phyloP scores from a whole-genome alignment of 2,888 invertebrate species.

The Protonemura montana region DNA sequence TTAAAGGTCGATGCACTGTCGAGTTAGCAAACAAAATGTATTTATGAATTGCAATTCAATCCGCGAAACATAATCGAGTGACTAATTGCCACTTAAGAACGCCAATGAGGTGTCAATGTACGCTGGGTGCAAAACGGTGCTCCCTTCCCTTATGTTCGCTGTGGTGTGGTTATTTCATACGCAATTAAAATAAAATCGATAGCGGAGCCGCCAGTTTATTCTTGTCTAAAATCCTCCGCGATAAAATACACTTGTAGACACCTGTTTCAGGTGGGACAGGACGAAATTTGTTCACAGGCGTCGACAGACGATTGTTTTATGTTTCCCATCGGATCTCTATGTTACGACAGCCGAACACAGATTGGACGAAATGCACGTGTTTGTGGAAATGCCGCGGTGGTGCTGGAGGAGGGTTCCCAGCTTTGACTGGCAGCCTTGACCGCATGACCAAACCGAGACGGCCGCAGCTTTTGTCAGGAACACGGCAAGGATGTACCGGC shows the following conservation, averaged over 20 bases:
- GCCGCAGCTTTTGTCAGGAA: no score
- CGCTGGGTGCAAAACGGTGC: not conserved
- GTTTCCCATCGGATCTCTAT: not conserved
- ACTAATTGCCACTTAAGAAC: not conserved
- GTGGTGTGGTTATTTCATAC: not conserved
- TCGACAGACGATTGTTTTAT: not conserved
- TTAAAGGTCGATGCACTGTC: not conserved
- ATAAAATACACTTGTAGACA: not conserved
- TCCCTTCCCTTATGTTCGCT: no score
- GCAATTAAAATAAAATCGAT: not conserved
- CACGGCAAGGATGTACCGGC: no score
- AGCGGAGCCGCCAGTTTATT: not conserved
- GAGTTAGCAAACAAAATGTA: not conserved
- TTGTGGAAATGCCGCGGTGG: not conserved
- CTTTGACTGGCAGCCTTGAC: not conserved
- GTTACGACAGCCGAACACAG: not conserved
- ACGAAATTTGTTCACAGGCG: no score
- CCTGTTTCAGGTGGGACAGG: not conserved
- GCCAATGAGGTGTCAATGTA: not conserved
- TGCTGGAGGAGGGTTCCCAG: no score
- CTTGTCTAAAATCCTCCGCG: not conserved
- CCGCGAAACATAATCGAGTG: not conserved
- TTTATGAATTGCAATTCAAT: not conserved
- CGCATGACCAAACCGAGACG: not conserved
- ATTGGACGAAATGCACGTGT: not conserved